Evolutionary conservation across 2,113 vertebrate species (phyloP).

Genomic region (Synodontis membranacea): DNA sequence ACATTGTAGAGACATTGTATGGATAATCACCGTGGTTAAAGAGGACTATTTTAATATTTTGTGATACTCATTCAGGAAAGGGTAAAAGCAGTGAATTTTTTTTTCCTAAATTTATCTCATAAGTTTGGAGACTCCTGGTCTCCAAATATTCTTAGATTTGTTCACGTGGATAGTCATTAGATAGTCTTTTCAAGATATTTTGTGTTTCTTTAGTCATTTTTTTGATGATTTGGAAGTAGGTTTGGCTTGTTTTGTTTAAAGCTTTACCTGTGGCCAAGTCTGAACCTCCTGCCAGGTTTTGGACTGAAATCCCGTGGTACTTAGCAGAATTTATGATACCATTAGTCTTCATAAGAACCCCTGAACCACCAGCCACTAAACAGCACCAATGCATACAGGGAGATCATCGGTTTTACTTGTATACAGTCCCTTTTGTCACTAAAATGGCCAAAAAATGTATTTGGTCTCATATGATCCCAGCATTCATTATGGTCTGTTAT

Average conservation of each 20-base stretch:
- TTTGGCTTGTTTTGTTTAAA: background rate
- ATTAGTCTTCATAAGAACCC: background rate
- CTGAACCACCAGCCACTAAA: background rate
- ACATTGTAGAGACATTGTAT: background rate
- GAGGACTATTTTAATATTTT: background rate
- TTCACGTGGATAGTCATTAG: background rate
- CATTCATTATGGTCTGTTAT: background rate
- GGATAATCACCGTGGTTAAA: background rate
- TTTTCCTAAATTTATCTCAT: background rate
- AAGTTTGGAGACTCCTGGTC: background rate
- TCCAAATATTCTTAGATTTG: background rate
- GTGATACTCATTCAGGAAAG: background rate
- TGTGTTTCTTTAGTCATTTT: background rate
- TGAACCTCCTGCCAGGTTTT: background rate
- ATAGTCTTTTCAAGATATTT: background rate
- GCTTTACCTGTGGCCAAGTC: background rate
- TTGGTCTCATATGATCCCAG: background rate
- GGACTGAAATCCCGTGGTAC: background rate
- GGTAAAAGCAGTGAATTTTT: background rate
- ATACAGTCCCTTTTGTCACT: background rate
- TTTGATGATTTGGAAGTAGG: background rate
- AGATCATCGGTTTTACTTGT: background rate
- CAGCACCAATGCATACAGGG: background rate
- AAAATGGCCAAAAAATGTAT: background rate
- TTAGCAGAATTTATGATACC: background rate